Evolutionary conservation across 2,113 vertebrate genomes (phyloP).

Genomic region (Pygoscelis adeliae): DNA sequence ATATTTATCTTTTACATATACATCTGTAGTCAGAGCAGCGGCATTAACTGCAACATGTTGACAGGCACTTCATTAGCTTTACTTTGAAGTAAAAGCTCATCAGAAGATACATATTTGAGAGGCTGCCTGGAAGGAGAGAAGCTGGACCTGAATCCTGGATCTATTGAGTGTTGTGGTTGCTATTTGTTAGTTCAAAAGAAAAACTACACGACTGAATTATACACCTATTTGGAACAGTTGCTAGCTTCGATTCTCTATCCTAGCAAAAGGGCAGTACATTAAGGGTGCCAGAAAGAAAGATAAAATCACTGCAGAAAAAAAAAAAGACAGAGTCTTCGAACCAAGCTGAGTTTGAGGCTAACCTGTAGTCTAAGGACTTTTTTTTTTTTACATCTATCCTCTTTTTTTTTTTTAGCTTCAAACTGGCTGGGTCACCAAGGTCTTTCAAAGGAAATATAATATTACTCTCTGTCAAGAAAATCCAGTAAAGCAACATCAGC

Average conservation of each 20-base stretch:
- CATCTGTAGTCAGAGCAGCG: neutral
- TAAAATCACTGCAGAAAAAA: neutral
- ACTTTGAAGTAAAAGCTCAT: conserved; percentile 56
- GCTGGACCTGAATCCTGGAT: neutral
- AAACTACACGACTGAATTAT: neutral
- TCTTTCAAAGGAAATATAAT: neutral
- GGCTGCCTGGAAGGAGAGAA: neutral
- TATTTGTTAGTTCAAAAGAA: neutral
- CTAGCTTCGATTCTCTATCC: neutral
- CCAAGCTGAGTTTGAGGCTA: neutral
- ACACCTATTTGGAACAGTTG: neutral
- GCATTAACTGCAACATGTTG: neutral
- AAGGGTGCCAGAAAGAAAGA: neutral
- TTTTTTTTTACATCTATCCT: neutral
- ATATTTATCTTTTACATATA: neutral
- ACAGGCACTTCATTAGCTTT: conserved; percentile 30
- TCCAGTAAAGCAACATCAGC: neutral
- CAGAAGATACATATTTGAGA: neutral
- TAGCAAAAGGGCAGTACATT: neutral
- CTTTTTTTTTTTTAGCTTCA: neutral
- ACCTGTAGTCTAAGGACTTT: neutral
- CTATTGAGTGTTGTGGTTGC: neutral
- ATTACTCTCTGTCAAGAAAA: neutral
- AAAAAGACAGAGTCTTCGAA: neutral
- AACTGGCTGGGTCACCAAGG: neutral